These are phyloP conservation scores for Canis aureus DNA, from an alignment of 2,113 vertebrate species.

Conservation along the genomic window DNA sequence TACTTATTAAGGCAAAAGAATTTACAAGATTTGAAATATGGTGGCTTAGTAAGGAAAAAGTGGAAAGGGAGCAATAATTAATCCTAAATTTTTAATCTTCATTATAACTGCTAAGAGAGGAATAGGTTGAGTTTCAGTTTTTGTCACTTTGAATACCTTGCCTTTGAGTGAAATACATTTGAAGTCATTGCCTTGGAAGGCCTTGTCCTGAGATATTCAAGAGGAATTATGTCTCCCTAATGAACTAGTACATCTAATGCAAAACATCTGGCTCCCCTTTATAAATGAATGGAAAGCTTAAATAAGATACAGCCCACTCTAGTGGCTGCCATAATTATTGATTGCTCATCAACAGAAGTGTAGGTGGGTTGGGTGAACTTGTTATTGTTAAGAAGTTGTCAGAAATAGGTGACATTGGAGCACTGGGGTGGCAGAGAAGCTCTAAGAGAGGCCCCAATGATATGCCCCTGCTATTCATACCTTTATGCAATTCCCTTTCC, in stretches of 20 bases:
- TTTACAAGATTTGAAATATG: neutral
- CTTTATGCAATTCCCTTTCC: neutral
- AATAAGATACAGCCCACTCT: neutral
- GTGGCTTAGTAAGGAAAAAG: neutral
- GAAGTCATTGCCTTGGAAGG: neutral
- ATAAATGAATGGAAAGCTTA: neutral
- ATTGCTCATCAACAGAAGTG: neutral
- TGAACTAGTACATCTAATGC: neutral
- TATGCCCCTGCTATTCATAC: neutral
- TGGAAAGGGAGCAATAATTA: neutral
- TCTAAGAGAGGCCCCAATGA: neutral
- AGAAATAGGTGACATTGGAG: neutral
- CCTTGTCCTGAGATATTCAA: neutral
- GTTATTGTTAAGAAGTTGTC: neutral
- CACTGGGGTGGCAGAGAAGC: neutral
- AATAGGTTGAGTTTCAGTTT: conserved; percentile 20
- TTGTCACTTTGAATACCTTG: neutral
- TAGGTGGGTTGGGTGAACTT: neutral
- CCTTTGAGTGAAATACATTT: conserved; percentile 16
- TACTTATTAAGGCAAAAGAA: neutral
- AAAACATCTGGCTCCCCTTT: neutral
- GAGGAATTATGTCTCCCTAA: neutral
- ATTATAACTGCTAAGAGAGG: neutral
- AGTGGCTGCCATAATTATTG: neutral
- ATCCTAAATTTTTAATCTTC: neutral